Base-by-base conservation (phyloP, 2,797 vertebrate genomes). In the Poeciliopsis paucimaculata region DNA sequence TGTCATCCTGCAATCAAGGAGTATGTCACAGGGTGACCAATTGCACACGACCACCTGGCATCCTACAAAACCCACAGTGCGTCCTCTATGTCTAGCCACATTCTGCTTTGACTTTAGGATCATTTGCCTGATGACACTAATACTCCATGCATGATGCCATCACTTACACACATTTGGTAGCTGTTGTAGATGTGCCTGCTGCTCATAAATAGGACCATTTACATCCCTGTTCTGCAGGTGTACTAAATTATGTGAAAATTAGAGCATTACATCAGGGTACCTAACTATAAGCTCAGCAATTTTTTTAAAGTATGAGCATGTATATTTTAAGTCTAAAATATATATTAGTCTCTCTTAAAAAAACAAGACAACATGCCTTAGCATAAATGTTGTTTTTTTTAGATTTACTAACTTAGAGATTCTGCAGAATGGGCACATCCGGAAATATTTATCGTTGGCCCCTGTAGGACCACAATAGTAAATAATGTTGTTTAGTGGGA, bases 131-230 rank as follows among this genome's bases (percentile, higher is more conserved):
- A 39, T 41, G 5, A 41, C 39, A 41, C 20, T 68, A 68, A 41
- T 13, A 39, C 20, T 68, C 23, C 64, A 41, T 26, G 64, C 18
- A 68, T 68, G 36, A 68, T 41, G 10, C 64, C 20, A 26, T 39
- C 64, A 68, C 36, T n/a, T 68, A 68, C 39, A 68, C 39, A 68
- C 64, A 36, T 68, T 68, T 41, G 10, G 9, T 41, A 39, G 20
- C 36, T 26, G 10, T 68, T 43, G 41, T 41, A 68, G 64, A 68
- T 41, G 64, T 68, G 64, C 64, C 64, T 41, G 64, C 64, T 68
- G 64, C 36, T 68, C 64, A 68, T 2, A 41, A 26, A 41, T 68
- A 12, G 64, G 5, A 68, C 23, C 1, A 26, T 41, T 68, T 68
- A 13, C 11, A 5, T 68, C 64, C 20, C 64, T 68, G 64, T 11